Evolutionary conservation across 2,113 vertebrate genomes (phyloP).

Genomic region (Pyxicephalus adspersus): DNA sequence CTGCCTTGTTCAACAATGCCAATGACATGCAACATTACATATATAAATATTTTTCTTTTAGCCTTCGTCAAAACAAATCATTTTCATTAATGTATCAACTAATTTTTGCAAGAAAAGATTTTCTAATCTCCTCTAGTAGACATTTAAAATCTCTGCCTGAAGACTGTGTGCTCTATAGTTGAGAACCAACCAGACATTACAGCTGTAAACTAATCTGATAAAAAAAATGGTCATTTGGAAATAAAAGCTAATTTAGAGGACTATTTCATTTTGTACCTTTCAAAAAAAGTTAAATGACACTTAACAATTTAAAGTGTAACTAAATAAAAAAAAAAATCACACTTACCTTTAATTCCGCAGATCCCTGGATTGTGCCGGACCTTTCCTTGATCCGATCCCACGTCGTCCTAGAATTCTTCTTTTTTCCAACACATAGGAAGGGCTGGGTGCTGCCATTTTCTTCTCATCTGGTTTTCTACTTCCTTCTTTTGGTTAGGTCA

Average conservation of each 20-base stretch:
- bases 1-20: slow-evolving; percentile 1
- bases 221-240: not conserved
- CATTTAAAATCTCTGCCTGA: slow-evolving; percentile 15
- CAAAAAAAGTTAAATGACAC: too few species aligned
- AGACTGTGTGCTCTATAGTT: not conserved
- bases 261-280: not conserved
- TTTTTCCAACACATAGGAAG: too few species aligned
- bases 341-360: too few species aligned
- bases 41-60: slow-evolving; percentile 32
- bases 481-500: too few species aligned
- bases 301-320: too few species aligned
- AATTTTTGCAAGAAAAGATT: too few species aligned
- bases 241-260: not conserved
- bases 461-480: too few species aligned
- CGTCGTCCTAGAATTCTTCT: too few species aligned
- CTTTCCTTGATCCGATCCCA: too few species aligned
- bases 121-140: slow-evolving; percentile 37
- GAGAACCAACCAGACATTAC: not conserved
- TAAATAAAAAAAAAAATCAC: too few species aligned
- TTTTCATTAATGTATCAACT: slow-evolving; percentile 33
- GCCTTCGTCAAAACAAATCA: slow-evolving; percentile 26
- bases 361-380: too few species aligned
- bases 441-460: too few species aligned
- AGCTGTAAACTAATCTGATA: slow-evolving; percentile 10
- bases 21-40: not conserved